phyloP scores from a whole-genome alignment of 1,140 invertebrate species.

The Chrysomallon squamiferum region DNA sequence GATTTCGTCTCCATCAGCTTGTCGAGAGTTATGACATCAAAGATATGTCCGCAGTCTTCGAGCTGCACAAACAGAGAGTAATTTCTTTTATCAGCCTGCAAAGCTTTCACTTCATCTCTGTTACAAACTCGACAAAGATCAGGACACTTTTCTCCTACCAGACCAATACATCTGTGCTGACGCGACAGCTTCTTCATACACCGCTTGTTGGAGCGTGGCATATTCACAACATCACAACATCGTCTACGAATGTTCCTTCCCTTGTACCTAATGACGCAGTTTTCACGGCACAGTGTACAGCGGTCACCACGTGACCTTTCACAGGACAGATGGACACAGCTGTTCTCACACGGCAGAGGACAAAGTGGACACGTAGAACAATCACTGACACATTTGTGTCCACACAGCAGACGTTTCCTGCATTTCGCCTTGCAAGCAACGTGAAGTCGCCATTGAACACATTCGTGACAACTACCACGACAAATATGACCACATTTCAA shows the following conservation, averaged over 20 bases:
- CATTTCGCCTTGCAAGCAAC: constrained; percentile 49
- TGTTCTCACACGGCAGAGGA: constrained; percentile 67
- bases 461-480: constrained; percentile 55
- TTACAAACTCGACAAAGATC: constrained; percentile 29
- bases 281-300: background rate
- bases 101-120: constrained; percentile 7
- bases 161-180: constrained; percentile 70
- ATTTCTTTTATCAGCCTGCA: constrained; percentile 33
- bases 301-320: constrained; percentile 38
- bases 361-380: constrained; percentile 70
- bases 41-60: constrained; percentile 38
- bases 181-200: constrained; percentile 62
- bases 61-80: constrained; percentile 39
- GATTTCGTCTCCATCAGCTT: constrained; percentile 63
- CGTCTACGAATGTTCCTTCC: constrained; percentile 4
- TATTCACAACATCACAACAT: background rate
- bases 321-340: constrained; percentile 68
- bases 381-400: constrained; percentile 52
- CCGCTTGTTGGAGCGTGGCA: constrained; percentile 62
- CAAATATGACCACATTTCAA: constrained; percentile 67
- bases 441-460: constrained; percentile 72
- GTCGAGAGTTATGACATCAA: constrained; percentile 36
- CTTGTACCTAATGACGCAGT: background rate
- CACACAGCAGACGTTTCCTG: constrained; percentile 54
- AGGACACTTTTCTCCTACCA: constrained; percentile 74